Conservation (phyloP, 2,113 vertebrate genomes). For the Thymallus thymallus region DNA sequence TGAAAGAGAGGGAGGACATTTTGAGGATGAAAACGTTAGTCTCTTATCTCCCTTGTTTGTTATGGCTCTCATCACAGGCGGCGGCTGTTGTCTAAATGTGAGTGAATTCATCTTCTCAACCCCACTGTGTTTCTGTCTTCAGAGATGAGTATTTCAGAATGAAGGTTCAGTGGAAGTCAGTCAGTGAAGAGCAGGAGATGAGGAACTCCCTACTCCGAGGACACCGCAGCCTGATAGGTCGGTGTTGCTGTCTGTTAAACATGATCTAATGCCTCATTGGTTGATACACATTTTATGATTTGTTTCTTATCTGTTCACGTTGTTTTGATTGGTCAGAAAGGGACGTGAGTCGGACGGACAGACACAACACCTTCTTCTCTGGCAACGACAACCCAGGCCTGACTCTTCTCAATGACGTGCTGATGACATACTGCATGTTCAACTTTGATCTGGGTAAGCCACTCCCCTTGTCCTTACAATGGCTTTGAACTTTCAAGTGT, state of each 20-base stretch:
- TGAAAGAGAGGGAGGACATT: slow-evolving; percentile 79
- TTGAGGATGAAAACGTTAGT: slow-evolving; percentile 82
- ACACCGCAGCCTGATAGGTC: slow-evolving; percentile 86
- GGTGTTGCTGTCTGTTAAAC: slow-evolving; percentile 32
- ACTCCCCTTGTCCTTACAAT: neutral
- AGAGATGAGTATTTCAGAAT: slow-evolving; percentile 92
- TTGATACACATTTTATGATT: neutral
- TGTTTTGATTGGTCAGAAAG: slow-evolving; percentile 69
- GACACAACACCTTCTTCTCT: slow-evolving; percentile 88
- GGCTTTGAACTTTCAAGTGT: neutral
- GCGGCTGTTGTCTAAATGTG: neutral
- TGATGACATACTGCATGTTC: slow-evolving; percentile 94
- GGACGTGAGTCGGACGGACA: slow-evolving; percentile 87
- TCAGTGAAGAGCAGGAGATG: slow-evolving; percentile 88
- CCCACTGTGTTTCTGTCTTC: slow-evolving; percentile 2
- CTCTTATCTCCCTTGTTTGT: neutral
- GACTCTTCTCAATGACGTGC: slow-evolving; percentile 82
- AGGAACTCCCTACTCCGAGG: slow-evolving; percentile 87
- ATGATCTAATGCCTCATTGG: neutral
- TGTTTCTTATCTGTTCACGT: neutral
- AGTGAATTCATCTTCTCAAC: neutral
- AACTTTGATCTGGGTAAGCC: slow-evolving; percentile 87
- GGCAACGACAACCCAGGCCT: slow-evolving; percentile 85
- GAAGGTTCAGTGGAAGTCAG: slow-evolving; percentile 93
- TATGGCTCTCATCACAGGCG: too few species aligned